These are phyloP conservation scores for Garra rufa DNA, from an alignment of 2,113 vertebrate genomes.

Conservation along the genomic window DNA sequence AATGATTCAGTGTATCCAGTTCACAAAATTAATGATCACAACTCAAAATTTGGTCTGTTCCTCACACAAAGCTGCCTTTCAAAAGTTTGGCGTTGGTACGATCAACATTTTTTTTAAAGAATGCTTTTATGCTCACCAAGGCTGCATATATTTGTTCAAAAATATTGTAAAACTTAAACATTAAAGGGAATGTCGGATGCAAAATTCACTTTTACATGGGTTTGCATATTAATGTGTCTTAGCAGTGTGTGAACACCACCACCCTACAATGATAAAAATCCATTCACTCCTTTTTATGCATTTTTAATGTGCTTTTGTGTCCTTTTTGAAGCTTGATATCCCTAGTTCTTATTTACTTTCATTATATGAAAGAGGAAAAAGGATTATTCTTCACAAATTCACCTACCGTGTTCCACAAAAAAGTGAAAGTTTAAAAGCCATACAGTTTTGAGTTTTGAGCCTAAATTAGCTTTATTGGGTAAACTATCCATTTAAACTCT, in stretches of 20 bases:
- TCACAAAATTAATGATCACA: neutral
- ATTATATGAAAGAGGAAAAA: neutral
- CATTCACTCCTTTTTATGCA: too few relatives aligned
- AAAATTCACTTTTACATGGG: too few relatives aligned
- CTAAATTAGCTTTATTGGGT: neutral
- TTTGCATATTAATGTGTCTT: too few relatives aligned
- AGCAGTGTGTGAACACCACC: too few relatives aligned
- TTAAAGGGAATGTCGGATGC: too few relatives aligned
- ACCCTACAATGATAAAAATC: too few relatives aligned
- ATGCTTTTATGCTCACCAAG: neutral
- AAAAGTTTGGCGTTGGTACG: neutral
- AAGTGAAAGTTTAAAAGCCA: too few relatives aligned
- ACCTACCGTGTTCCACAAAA: neutral
- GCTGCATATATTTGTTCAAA: neutral
- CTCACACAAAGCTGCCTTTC: neutral
- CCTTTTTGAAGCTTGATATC: neutral
- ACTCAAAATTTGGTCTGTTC: neutral
- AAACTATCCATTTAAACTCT: neutral
- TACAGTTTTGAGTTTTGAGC: too few relatives aligned
- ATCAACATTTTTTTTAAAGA: neutral
- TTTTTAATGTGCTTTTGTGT: neutral
- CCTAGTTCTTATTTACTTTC: neutral
- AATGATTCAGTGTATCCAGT: neutral
- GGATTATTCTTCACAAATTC: neutral
- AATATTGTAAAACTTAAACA: neutral